These are phyloP conservation scores for Rattus rattus DNA, from an alignment of 2,113 vertebrate genomes.

Conservation along the genomic window DNA sequence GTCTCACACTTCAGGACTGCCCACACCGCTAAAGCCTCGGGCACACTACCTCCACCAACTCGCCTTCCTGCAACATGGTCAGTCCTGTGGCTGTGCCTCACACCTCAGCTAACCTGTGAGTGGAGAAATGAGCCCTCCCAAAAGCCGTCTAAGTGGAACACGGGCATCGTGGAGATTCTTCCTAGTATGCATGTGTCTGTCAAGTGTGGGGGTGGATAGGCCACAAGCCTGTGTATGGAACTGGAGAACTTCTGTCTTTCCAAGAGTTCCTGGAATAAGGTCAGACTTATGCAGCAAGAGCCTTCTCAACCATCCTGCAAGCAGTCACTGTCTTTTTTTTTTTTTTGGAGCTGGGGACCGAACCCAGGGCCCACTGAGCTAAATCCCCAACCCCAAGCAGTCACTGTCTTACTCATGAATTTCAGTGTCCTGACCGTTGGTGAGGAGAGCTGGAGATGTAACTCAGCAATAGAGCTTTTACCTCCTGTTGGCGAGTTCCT, in stretches of 20 bases:
- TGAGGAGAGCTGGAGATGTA: neutral
- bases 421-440: neutral
- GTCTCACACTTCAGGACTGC: neutral
- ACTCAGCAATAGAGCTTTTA: neutral
- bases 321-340: too few species aligned
- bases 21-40: neutral
- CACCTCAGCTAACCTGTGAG: neutral
- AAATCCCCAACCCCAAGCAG: too few species aligned
- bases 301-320: neutral
- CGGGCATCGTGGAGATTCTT: neutral
- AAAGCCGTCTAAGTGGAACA: neutral
- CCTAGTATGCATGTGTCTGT: neutral
- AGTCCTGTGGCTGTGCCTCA: rapidly evolving
- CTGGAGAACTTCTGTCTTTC: neutral
- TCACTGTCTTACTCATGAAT: neutral
- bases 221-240: neutral
- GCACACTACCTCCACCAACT: neutral
- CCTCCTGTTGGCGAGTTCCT: neutral
- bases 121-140: neutral
- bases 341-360: too few species aligned
- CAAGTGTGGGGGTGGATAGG: neutral
- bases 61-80: too few species aligned
- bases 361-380: too few species aligned
- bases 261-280: neutral
- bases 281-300: neutral